Evolutionary conservation across 2,888 invertebrate species (phyloP), one percentile per base, ranked within the genome.

Genomic region (Perithous albicinctus): DNA sequence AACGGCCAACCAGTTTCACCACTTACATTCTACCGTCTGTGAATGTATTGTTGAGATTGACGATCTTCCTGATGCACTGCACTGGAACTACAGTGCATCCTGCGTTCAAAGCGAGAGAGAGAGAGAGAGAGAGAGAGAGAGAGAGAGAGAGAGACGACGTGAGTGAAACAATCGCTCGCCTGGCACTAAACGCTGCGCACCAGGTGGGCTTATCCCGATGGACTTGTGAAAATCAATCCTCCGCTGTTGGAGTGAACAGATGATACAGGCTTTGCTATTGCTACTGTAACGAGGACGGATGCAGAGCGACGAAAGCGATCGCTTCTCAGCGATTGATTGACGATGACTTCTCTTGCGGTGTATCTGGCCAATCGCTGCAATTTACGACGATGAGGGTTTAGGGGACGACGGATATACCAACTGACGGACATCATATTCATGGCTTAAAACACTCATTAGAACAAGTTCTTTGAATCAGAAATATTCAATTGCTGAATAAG

Each of bases 161-260:
- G 63, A 74, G 54, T 43, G 63, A 74, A 81, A 69, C 63, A 67
- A 54, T 69, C 67, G 74, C 66, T 67, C 38, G 80, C 46, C 56
- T 7, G 56, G 63, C 56, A 66, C 69, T 80, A 77, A 84, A 79
- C 76, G 82, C 73, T 20, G 78, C 69, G 82, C 83, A 83, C 80
- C 84, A 83, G 83, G 84, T 83, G 84, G 84, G 66, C 78, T 84
- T 80, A 80, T 83, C 77, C 75, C 59, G 79, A 82, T 83, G 72
- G 76, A 79, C 79, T 79, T 59, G 82, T 79, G 79, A 38, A 79
- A 76, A 82, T 82, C 79, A 79, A 79, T 82, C 67, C 76, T 79
- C n/a, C 54, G 61, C 35, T 69, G 54, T 38, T 70, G 63, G 41
- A 74, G 69, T 20, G 78, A 59, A 26, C 46, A 6, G 48, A 74